Base-by-base conservation (phyloP, 2,113 vertebrate genomes). In the Anseranas semipalmata region DNA sequence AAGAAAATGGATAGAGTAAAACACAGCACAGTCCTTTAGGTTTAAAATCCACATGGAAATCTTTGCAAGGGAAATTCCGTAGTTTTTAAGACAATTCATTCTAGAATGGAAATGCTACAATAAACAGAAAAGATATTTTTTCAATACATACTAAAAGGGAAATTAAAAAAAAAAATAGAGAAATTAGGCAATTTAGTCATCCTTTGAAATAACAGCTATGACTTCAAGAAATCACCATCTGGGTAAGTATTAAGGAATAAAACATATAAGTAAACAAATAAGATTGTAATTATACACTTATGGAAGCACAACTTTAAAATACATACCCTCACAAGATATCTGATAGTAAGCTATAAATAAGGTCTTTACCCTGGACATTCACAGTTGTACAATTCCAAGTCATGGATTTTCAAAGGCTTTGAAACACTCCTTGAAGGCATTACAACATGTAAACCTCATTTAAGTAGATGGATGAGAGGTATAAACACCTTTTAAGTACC, bases 71-170 rank as follows among this genome's bases (percentile, higher is more conserved):
- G 3, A 71, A 81, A 62, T 43, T 18, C 7, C 10, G 2, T n/a
- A 59, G 15, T 6, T 50, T 63, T 60, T 60, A 25, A n/a, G 7
- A 62, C 32, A 52, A 81, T 37, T 77, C 1, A 14, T 52, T 82
- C 22, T 53, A 53, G 7, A 74, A 28, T 0, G 0, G 2, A 46
- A 75, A 75, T 19, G 37, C 10, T 74, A 46, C 56, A 65, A 77
- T 55, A 24, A 62, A 25, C 2, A 9, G 30, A 46, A 37, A 24
- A 5, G 0, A 5, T 20, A 15, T 62, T 85, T 65, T 45, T 43
- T 6, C 3, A 45, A 0, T 21, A 37, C 5, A 4, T 35, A 15
- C 1, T 27, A 35, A 75, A 82, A n/a, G 0, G 5, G 9, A 62
- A 9, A 39, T 12, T 30, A 30, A 55, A 75, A 66, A 32, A 16